These are phyloP conservation scores for Macrochelys suwanniensis DNA, from an alignment of 2,797 vertebrate species.

Conservation along the genomic window DNA sequence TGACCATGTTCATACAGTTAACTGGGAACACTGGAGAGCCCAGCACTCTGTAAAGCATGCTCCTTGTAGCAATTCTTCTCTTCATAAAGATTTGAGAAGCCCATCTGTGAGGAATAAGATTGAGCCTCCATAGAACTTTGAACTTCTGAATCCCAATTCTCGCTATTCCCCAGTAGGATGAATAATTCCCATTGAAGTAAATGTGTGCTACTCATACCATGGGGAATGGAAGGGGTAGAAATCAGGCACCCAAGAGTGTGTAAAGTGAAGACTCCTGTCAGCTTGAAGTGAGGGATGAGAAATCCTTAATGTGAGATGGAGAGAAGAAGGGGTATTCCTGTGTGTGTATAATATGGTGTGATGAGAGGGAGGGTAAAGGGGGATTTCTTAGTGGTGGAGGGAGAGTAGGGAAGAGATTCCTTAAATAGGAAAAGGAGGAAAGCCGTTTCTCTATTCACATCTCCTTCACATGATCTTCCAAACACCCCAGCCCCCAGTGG, in stretches of 20 bases:
- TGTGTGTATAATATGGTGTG: not conserved
- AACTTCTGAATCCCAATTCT: not conserved
- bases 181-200: not conserved
- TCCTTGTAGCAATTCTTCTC: not conserved
- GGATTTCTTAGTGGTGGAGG: not conserved
- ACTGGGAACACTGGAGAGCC: not conserved
- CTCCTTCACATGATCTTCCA: not conserved
- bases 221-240: not conserved
- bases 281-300: not conserved
- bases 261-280: rapidly evolving
- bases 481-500: too few relatives aligned
- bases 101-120: not conserved
- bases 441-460: not conserved
- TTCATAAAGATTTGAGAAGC: not conserved
- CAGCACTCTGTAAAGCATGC: not conserved
- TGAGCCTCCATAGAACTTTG: not conserved
- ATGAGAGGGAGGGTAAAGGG: not conserved
- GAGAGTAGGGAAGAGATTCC: not conserved
- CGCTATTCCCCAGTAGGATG: not conserved
- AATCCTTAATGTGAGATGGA: not conserved
- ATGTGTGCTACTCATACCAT: not conserved
- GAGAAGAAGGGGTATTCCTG: not conserved
- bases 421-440: not conserved
- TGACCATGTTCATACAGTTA: not conserved
- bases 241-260: not conserved